phyloP scores from a whole-genome alignment of 2,113 vertebrate species.

The Heloderma charlesbogerti region DNA sequence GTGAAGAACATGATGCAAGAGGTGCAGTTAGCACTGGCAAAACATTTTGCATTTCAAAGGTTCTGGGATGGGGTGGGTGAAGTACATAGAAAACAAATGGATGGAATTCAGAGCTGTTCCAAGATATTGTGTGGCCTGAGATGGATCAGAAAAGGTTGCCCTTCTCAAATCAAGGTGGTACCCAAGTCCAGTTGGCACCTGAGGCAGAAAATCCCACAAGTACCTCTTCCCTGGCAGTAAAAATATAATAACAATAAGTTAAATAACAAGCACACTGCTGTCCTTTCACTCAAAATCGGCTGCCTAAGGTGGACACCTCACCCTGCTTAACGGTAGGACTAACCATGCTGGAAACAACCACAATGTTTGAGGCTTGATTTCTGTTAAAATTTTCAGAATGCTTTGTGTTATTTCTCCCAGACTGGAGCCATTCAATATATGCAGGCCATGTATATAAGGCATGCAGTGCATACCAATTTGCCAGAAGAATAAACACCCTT shows the following conservation, averaged over 20 bases:
- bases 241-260: not conserved
- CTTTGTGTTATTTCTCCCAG: not conserved
- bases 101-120: not conserved
- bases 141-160: not conserved
- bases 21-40: not conserved
- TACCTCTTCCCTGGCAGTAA: not conserved
- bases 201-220: not conserved
- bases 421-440: not conserved
- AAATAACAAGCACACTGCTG: not conserved
- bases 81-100: not conserved
- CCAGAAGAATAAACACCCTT: not conserved
- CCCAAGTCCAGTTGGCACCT: not conserved
- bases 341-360: not conserved
- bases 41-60: not conserved
- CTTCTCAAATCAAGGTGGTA: not conserved
- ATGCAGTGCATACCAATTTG: not conserved
- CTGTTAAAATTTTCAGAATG: not conserved
- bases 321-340: not conserved
- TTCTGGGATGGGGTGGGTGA: not conserved
- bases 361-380: not conserved
- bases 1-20: not conserved
- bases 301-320: not conserved
- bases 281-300: not conserved
- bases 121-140: not conserved
- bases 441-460: not conserved